Evolutionary conservation across 1,140 invertebrate genomes (phyloP), one percentile per base, ranked within the genome.

Genomic region (Homalodisca vitripennis): DNA sequence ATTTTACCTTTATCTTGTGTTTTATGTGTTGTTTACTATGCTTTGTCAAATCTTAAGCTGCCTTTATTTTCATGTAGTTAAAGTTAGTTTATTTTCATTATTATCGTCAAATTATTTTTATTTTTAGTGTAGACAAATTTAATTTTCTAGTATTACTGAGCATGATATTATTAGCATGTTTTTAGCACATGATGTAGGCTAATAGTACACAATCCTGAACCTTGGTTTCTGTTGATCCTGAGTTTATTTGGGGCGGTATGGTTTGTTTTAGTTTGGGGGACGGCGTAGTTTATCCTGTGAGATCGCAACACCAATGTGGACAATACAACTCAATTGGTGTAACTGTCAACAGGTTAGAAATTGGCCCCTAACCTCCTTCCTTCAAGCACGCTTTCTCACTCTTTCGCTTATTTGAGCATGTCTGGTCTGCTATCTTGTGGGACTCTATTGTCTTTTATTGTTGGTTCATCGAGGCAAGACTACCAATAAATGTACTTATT

Each of bases 241-340:
- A 64, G 27, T 70, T 64, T 65, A 55, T 30, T 60, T 70, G 67
- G 65, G 70, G 53, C 30, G 41, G 31, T 79, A 17, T 41, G 63
- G 46, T 80, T 78, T 77, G 78, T 86, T 86, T 79, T 87, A 96
- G 94, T 89, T 84, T 90, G 80, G 93, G 92, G 78, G 92, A 95
- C 83, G 93, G 94, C 82, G 87, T 92, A 80, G 85, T 85, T 81
- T 96, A 86, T 85, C 91, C 91, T 72, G 89, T 91, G 78, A 88
- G 91, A 69, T 86, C 88, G 73, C 87, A 89, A 78, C 88, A 88
- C 77, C 86, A 88, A 78, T 80, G 82, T 81, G 76, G 86, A 85
- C 75, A 66, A 67, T 95, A 95, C 87, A 87, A 94, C 83, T 93
- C 93, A 73, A 94, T 95, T 92, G 93, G 92, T 80, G 91, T 86